phyloP scores from a whole-genome alignment of 1,140 invertebrate species.

The Atta cephalotes region DNA sequence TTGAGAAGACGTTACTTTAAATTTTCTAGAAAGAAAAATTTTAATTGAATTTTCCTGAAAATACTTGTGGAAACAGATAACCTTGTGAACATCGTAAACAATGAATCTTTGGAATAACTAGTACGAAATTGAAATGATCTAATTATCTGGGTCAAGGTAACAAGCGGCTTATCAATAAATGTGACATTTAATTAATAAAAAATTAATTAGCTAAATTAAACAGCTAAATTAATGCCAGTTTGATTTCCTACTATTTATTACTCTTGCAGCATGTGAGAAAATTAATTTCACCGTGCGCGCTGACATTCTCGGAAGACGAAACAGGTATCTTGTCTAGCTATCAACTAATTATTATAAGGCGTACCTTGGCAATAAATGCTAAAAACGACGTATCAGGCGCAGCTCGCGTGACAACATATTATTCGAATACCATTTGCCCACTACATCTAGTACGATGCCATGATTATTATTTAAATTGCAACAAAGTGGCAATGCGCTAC shows the following conservation, averaged over 20 bases:
- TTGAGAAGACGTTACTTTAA: background rate
- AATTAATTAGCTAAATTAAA: conserved; percentile 24
- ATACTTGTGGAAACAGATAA: background rate
- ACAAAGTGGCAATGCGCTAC: conserved; percentile 35
- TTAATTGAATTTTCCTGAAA: background rate
- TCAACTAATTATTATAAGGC: conserved; percentile 50
- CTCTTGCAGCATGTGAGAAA: conserved; percentile 22
- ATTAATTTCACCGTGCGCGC: conserved; percentile 51
- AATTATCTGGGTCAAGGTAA: background rate
- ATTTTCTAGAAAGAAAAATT: background rate
- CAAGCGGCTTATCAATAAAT: background rate
- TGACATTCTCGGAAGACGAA: conserved; percentile 51
- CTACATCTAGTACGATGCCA: background rate
- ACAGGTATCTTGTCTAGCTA: conserved; percentile 38
- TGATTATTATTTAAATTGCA: conserved; percentile 63
- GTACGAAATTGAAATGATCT: conserved; percentile 5
- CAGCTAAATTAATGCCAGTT: conserved; percentile 28
- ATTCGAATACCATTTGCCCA: conserved; percentile 40
- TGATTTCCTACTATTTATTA: conserved; percentile 31
- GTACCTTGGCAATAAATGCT: conserved; percentile 34
- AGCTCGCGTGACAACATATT: conserved; percentile 51
- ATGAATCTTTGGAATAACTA: background rate
- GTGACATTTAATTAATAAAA: conserved; percentile 40
- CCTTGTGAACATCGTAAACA: background rate
- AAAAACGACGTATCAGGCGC: conserved; percentile 30